These are phyloP conservation scores for Apogon hyalosoma DNA, from an alignment of 2,797 vertebrate genomes.

Conservation along the genomic window DNA sequence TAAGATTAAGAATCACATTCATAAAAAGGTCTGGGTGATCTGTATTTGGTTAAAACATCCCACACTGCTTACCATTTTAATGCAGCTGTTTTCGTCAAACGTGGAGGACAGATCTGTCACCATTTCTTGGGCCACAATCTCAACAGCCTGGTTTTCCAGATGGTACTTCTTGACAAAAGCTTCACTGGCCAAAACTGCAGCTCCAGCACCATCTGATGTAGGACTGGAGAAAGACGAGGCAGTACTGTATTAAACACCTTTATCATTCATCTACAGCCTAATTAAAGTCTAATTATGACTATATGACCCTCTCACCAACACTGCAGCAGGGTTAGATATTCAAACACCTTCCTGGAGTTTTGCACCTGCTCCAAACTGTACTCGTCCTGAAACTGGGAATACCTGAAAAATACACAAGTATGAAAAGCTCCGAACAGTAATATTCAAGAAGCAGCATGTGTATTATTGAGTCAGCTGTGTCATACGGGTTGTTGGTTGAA, in stretches of 20 bases:
- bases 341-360: constrained; percentile 89
- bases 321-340: constrained; percentile 93
- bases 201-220: constrained; percentile 94
- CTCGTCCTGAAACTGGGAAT: constrained; percentile 93
- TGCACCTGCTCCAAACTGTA: constrained; percentile 93
- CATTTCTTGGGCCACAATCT: constrained; percentile 97
- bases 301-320: constrained; percentile 90
- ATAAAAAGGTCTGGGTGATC: no score
- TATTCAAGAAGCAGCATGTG: background rate
- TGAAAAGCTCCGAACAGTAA: background rate
- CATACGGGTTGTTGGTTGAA: constrained; percentile 97
- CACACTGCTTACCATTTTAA: constrained; percentile 86
- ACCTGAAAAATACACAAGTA: constrained; percentile 73
- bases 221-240: constrained; percentile 83
- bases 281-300: background rate
- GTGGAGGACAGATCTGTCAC: constrained; percentile 89
- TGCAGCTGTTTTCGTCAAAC: constrained; percentile 90
- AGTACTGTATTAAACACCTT: background rate
- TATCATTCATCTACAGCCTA: background rate
- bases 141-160: constrained; percentile 90
- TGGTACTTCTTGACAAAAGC: constrained; percentile 86
- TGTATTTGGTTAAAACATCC: no score
- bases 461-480: constrained; percentile 7
- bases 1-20: no score
- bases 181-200: constrained; percentile 91